These are phyloP conservation scores for Pristionchus exspectatus DNA, from an alignment of 2,888 invertebrate genomes.

Conservation along the genomic window DNA sequence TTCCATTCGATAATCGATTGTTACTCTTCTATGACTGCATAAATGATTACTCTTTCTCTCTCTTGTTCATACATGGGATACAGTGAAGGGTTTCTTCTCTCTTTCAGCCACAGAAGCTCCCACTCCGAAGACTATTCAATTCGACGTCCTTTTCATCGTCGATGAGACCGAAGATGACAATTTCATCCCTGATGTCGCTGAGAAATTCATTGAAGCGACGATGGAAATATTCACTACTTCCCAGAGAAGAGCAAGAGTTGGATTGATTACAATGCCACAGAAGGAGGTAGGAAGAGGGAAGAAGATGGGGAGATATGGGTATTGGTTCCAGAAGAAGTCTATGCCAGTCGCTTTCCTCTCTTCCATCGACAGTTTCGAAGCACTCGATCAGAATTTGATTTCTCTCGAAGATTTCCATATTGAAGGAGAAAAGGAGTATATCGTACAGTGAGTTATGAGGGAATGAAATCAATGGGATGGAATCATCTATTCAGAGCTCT, in stretches of 20 bases:
- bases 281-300: not conserved
- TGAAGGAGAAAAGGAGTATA: conserved; percentile 24
- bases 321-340: not conserved
- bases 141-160: conserved; percentile 48
- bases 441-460: conserved; percentile 36
- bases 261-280: conserved; percentile 48
- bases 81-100: not conserved
- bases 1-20: conserved; percentile 29
- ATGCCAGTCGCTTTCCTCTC: conserved; percentile 51
- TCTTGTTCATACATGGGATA: conserved; percentile 9
- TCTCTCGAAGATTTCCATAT: conserved; percentile 47
- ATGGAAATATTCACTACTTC: conserved; percentile 21
- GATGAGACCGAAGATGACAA: conserved; percentile 37
- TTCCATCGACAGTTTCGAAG: conserved; percentile 36
- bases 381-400: conserved; percentile 41
- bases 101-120: conserved; percentile 41
- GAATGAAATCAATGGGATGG: not conserved
- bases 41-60: not conserved
- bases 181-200: conserved; percentile 20
- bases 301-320: not conserved
- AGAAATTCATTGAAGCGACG: not conserved
- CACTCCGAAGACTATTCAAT: conserved; percentile 45
- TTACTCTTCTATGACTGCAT: conserved; percentile 51
- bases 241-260: conserved; percentile 39
- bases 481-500: not conserved